These are phyloP conservation scores for Neotoma lepida DNA, from an alignment of 2,113 vertebrate species.

Conservation along the genomic window DNA sequence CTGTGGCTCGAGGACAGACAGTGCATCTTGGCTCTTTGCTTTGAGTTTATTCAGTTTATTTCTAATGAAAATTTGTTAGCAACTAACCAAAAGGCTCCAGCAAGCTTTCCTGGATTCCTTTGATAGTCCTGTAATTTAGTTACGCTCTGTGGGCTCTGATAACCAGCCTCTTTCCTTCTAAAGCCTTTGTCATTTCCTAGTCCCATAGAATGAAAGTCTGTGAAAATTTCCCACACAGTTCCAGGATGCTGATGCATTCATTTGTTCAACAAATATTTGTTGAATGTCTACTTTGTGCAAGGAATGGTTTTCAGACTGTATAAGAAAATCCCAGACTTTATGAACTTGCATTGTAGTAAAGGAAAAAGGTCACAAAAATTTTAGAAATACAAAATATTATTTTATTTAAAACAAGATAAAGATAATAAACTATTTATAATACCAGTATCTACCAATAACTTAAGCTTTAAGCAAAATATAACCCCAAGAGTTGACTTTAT, in stretches of 20 bases:
- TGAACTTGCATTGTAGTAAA: neutral
- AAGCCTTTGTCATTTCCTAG: neutral
- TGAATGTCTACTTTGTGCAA: neutral
- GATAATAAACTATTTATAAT: neutral
- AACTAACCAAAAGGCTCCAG: neutral
- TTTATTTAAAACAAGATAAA: neutral
- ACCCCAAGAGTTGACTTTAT: neutral
- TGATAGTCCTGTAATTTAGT: neutral
- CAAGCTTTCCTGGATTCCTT: neutral
- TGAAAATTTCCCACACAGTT: neutral
- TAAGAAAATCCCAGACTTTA: neutral
- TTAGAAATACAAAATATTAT: neutral
- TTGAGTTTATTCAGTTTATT: neutral
- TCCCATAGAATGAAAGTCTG: neutral
- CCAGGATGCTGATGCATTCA: neutral
- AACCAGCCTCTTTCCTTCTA: neutral
- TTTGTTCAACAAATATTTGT: conserved; percentile 4
- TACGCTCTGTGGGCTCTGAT: neutral
- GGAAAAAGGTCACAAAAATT: neutral
- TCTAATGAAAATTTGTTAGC: neutral
- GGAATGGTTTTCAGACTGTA: neutral
- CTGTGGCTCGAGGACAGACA: neutral
- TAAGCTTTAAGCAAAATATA: neutral
- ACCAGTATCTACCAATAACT: neutral
- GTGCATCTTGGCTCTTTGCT: neutral